Evolutionary conservation across 2,797 vertebrate genomes (phyloP).

Genomic region (Rhyacichthys aspro): DNA sequence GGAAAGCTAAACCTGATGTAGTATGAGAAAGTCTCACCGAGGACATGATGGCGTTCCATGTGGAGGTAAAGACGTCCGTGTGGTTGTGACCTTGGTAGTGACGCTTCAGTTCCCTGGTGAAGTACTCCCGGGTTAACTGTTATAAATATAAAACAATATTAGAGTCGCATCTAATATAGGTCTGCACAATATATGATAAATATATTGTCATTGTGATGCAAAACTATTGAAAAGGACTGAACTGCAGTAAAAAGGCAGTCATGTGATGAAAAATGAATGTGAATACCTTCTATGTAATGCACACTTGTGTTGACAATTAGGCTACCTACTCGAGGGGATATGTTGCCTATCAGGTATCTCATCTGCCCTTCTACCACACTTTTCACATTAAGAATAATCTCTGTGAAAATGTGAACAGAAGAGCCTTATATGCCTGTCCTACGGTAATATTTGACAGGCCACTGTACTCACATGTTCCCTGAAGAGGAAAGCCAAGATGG

Average conservation of each 20-base stretch:
- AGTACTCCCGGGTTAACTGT: slow-evolving; percentile 91
- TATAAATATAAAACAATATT: slow-evolving; percentile 22
- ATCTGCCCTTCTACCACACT: too few species aligned
- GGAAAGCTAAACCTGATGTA: neutral
- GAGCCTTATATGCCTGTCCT: neutral
- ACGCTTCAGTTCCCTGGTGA: slow-evolving; percentile 89
- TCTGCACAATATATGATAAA: too few species aligned
- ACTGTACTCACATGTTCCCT: slow-evolving; percentile 87
- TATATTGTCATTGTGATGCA: too few species aligned
- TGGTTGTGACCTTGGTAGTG: slow-evolving; percentile 88
- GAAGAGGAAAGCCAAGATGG: slow-evolving; percentile 93
- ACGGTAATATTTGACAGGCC: neutral
- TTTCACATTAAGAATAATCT: too few species aligned
- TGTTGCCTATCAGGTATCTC: neutral
- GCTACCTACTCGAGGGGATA: too few species aligned
- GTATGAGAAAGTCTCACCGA: slow-evolving; percentile 71
- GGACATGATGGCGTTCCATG: slow-evolving; percentile 94
- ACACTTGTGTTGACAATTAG: too few species aligned
- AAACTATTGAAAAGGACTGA: too few species aligned
- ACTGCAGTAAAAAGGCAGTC: too few species aligned
- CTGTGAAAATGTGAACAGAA: neutral
- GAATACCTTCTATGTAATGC: too few species aligned
- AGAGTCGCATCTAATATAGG: too few species aligned
- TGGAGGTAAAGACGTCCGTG: slow-evolving; percentile 87
- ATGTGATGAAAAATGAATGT: too few species aligned